Conservation (phyloP, 2,888 invertebrate genomes). For the Tetranychus piercei region DNA sequence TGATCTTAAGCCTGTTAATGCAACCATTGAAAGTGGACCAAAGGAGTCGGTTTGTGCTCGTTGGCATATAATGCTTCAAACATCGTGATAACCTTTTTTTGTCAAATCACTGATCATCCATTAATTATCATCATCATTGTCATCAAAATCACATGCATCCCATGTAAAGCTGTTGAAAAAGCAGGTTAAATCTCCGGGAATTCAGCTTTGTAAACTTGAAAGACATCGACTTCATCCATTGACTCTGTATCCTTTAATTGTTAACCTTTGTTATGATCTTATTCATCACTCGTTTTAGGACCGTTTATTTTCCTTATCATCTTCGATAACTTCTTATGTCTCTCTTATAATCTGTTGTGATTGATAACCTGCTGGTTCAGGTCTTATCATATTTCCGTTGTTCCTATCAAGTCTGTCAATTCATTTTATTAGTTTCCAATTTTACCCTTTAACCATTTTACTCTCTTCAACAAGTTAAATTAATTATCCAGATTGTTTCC, state of each 20-base stretch:
- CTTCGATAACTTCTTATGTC: not conserved
- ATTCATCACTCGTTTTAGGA: not conserved
- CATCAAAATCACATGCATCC: not conserved
- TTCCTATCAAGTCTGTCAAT: not conserved
- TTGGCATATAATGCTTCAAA: constrained; percentile 8
- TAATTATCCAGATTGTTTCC: too few species aligned
- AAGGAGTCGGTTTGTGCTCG: constrained; percentile 3
- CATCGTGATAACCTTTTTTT: not conserved
- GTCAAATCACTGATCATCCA: not conserved
- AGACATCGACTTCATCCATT: too few species aligned
- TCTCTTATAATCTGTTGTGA: not conserved
- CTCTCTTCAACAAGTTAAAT: not conserved
- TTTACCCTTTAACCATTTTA: not conserved
- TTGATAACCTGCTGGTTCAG: constrained; percentile 1
- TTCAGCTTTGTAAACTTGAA: too few species aligned
- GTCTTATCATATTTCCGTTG: not conserved
- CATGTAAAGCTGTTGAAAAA: not conserved
- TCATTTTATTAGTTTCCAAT: not conserved
- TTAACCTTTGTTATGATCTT: not conserved
- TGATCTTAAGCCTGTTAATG: not conserved
- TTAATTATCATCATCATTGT: not conserved
- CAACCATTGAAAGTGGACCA: constrained; percentile 8
- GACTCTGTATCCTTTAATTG: not conserved
- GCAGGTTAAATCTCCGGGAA: too few species aligned
- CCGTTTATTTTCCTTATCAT: not conserved